Evolutionary conservation across 2,888 invertebrate species (phyloP), one percentile per base, ranked within the genome.

Genomic region (Hypselothyrea guttata): DNA sequence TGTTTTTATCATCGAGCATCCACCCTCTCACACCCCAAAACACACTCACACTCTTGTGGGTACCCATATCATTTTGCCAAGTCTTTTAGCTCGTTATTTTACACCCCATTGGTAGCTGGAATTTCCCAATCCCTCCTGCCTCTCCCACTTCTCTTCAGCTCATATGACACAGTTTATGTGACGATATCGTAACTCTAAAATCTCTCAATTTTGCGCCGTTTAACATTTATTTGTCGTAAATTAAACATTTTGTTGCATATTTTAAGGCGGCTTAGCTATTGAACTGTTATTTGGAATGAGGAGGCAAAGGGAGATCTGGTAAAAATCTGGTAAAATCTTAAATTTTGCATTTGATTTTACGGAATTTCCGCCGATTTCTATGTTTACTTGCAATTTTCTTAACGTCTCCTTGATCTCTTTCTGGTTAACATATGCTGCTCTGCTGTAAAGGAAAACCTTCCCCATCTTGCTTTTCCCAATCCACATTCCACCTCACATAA

Each of bases 181-280:
- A 33, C 45, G 33, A 76, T 81, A 83, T 76, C 81, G 77, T 76
- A 65, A 71, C 60, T 83, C 67, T 54, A 64, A 64, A 85, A 81
- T 81, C 85, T 79, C 86, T 83, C 69, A 81, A 81, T 81, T 76
- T 71, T 70, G 61, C 15, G 59, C 59, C 77, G 74, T 74, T 81
- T 83, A 84, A 84, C 86, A 81, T 86, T 86, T 84, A 75, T 86
- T 71, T 71, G 77, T 75, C 84, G 84, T 85, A 82, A 82, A 82
- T 82, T 82, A 82, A 74, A 72, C 77, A 71, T 79, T 85, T 73
- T 58, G 34, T 4, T 59, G 67, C 58, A 76, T 65, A 61, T 75
- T 71, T 78, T 28, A 37, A 46, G 49, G 58, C 62, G 42, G 54
- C 53, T 71, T 49, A 52, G 40, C 33, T 41, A 48, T 22, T 41